Conservation (phyloP, 1,140 invertebrate genomes). For the Cotesia typhae region DNA sequence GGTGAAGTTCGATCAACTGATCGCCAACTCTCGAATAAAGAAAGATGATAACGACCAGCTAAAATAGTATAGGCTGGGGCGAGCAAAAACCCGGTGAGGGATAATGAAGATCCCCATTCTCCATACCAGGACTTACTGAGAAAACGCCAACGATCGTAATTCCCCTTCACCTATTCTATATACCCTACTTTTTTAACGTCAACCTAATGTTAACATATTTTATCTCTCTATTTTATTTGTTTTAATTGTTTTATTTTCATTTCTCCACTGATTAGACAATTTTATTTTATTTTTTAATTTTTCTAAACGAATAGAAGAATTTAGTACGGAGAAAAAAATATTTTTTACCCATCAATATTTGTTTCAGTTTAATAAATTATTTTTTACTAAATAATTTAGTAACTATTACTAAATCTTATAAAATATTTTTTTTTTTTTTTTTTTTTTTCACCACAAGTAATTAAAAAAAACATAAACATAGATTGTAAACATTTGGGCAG, state of each 20-base stretch:
- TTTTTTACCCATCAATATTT: too few species aligned
- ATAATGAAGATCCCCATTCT: constrained; percentile 37
- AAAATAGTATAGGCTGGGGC: constrained; percentile 30
- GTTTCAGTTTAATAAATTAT: too few species aligned
- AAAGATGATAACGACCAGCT: constrained; percentile 41
- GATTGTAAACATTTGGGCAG: too few species aligned
- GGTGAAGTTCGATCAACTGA: constrained; percentile 29
- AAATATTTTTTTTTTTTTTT: too few species aligned
- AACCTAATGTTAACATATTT: background rate
- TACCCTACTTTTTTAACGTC: background rate
- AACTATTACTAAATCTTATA: too few species aligned
- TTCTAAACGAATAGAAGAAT: too few species aligned
- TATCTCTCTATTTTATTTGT: background rate
- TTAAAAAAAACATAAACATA: too few species aligned
- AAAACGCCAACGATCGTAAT: constrained; percentile 34
- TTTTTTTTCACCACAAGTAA: too few species aligned
- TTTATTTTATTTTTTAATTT: too few species aligned
- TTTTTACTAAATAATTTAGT: too few species aligned
- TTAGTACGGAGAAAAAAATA: too few species aligned
- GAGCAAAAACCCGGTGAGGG: constrained; percentile 10
- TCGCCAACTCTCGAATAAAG: constrained; percentile 37
- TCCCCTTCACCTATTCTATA: constrained; percentile 11
- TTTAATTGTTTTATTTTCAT: background rate
- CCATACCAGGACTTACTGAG: constrained; percentile 1
- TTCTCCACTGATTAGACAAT: background rate